A percentile compares a stretch with the other conserved stretches of the same genome.
phyloP scores from a whole-genome alignment of 2,113 vertebrate genomes.

The Catagonus wagneri region DNA sequence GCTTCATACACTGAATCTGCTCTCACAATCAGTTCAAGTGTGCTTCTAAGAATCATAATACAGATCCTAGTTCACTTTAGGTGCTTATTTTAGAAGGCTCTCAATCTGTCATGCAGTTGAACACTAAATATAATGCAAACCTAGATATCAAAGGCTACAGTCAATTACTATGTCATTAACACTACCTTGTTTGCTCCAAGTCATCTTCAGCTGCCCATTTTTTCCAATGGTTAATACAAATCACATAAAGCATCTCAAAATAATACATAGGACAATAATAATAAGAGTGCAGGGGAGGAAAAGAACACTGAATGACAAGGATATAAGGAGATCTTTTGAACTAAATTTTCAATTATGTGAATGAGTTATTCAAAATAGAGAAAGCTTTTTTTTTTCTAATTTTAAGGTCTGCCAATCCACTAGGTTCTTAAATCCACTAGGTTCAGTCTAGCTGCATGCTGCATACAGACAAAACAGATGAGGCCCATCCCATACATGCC shows the following conservation, averaged over 20 bases:
- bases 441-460: neutral
- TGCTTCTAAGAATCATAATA: neutral
- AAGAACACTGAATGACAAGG: neutral
- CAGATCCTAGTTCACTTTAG: neutral
- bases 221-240: neutral
- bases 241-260: neutral
- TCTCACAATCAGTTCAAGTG: neutral
- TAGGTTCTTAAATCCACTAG: conserved; percentile 16
- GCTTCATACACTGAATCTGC: neutral
- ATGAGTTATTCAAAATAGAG: conserved; percentile 10
- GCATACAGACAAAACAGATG: too few species aligned
- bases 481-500: neutral
- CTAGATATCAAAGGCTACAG: neutral
- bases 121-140: neutral
- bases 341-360: neutral
- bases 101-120: neutral
- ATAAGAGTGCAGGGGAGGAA: neutral
- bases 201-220: neutral
- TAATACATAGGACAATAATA: neutral
- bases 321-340: neutral
- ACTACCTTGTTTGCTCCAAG: neutral
- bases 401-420: neutral
- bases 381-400: neutral
- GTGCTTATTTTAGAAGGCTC: neutral
- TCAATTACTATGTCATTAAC: neutral